Evolutionary conservation across 2,888 invertebrate genomes (phyloP).

Genomic region (Idaea biselata): DNA sequence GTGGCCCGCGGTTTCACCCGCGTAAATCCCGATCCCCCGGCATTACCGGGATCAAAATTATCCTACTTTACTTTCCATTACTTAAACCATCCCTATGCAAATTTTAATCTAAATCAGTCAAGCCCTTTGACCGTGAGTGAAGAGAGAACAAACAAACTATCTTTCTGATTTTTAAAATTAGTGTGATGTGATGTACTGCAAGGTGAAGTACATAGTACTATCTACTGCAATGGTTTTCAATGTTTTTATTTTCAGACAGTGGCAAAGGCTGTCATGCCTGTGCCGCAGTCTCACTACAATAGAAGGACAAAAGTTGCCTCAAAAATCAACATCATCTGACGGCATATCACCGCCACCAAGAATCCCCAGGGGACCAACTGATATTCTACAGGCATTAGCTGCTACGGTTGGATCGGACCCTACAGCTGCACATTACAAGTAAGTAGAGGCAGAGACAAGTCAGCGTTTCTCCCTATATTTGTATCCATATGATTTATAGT

Average conservation of each 20-base stretch:
- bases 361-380: conserved; percentile 89
- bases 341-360: conserved; percentile 82
- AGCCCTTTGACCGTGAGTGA: no score
- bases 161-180: not conserved
- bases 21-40: no score
- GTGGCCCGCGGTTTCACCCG: no score
- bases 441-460: conserved; percentile 23
- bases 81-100: no score
- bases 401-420: conserved; percentile 89
- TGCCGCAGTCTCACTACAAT: conserved; percentile 58
- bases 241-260: conserved; percentile 48
- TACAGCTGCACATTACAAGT: conserved; percentile 93
- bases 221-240: no score
- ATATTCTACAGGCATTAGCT: conserved; percentile 89
- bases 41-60: no score
- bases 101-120: no score
- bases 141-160: not conserved
- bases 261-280: conserved; percentile 55
- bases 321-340: conserved; percentile 52
- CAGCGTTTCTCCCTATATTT: conserved; percentile 1
- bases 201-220: no score
- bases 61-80: no score
- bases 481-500: no score
- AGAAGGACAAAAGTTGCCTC: conserved; percentile 66
- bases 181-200: no score